Percentiles rank a stretch among this genome's conserved stretches.
phyloP scores from a whole-genome alignment of 2,888 invertebrate species.

The Steinernema carpocapsae region DNA sequence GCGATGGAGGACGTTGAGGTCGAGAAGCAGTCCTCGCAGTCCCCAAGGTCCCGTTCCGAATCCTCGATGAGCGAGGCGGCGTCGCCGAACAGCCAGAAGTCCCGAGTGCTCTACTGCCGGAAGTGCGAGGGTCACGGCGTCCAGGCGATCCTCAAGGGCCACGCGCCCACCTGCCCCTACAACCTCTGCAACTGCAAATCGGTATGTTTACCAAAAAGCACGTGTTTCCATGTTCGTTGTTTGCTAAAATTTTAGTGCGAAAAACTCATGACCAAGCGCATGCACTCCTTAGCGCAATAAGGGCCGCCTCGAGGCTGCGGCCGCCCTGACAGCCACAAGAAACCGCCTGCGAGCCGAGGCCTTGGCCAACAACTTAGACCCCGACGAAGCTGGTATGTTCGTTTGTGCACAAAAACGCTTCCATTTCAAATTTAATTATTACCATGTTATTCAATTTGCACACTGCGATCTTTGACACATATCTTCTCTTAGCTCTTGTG shows the following conservation, averaged over 20 bases:
- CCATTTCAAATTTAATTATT: too few relatives aligned
- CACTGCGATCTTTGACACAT: too few relatives aligned
- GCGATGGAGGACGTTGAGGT: background rate
- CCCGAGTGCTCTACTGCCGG: constrained; percentile 50
- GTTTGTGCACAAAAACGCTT: background rate
- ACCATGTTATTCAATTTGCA: too few relatives aligned
- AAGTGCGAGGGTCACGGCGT: constrained; percentile 65
- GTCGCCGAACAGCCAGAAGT: constrained; percentile 37
- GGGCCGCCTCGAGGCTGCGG: constrained; percentile 18
- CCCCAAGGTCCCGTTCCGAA: background rate
- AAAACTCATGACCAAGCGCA: constrained; percentile 52
- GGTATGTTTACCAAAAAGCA: constrained; percentile 46
- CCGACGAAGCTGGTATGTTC: constrained; percentile 20
- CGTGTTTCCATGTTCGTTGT: background rate
- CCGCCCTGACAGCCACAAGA: constrained; percentile 8
- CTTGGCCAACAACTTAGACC: constrained; percentile 17
- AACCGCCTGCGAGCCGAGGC: constrained; percentile 18
- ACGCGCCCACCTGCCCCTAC: constrained; percentile 60
- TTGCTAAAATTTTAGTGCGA: constrained; percentile 48
- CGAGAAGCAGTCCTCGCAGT: constrained; percentile 6
- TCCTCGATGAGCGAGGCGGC: background rate
- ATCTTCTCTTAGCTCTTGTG: too few relatives aligned
- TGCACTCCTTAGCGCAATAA: constrained; percentile 57
- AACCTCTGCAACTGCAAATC: constrained; percentile 56
- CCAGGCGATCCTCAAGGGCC: constrained; percentile 57